phyloP scores from a whole-genome alignment of 2,888 invertebrate species.

The Chrysolina haemoptera region DNA sequence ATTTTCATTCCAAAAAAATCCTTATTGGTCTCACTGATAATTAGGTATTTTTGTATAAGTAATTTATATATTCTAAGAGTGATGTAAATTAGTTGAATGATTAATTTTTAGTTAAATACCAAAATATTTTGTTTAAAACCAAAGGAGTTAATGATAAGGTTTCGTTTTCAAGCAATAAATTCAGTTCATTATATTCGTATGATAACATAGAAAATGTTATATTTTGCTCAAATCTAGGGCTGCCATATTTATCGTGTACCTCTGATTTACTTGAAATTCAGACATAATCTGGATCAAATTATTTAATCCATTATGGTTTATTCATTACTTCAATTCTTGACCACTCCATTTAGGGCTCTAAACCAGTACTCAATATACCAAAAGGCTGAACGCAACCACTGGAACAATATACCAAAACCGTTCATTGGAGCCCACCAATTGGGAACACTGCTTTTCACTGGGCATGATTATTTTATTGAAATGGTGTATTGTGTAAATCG shows the following conservation, averaged over 20 bases:
- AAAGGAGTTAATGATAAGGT: constrained; percentile 55
- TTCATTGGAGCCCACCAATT: too few relatives aligned
- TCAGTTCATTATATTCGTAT: constrained; percentile 33
- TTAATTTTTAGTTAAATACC: constrained; percentile 53
- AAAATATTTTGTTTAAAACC: constrained; percentile 56
- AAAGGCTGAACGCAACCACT: too few relatives aligned
- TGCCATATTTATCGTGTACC: constrained; percentile 38
- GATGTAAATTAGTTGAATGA: constrained; percentile 49
- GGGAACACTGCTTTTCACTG: too few relatives aligned
- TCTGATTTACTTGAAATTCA: constrained; percentile 24
- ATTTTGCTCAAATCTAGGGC: constrained; percentile 49
- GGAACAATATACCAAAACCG: too few relatives aligned
- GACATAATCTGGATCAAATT: neutral
- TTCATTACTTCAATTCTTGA: too few relatives aligned
- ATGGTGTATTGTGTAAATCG: too few relatives aligned
- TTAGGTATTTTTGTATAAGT: constrained; percentile 64
- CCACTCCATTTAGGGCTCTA: too few relatives aligned
- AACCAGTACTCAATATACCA: too few relatives aligned
- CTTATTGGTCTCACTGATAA: constrained; percentile 57
- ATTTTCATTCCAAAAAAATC: constrained; percentile 60
- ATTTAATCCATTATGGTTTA: neutral
- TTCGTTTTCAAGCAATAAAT: constrained; percentile 45
- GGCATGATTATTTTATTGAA: too few relatives aligned
- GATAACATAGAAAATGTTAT: constrained; percentile 35
- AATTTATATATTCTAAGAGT: constrained; percentile 56